Conservation (phyloP, 2,797 vertebrate species). For the Zenarchopterus dispar region DNA sequence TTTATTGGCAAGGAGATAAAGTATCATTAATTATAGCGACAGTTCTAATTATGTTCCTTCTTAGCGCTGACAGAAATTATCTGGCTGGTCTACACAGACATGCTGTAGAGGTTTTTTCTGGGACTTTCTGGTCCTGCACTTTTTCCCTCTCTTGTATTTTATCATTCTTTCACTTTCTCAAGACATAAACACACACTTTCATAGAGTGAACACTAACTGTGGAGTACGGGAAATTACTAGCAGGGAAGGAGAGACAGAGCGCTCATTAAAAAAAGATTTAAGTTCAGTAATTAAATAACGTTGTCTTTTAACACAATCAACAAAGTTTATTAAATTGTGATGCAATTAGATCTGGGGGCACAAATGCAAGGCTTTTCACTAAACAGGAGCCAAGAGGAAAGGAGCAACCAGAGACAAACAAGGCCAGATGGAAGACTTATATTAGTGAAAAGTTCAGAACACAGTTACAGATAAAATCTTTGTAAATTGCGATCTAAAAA, state of each 20-base stretch:
- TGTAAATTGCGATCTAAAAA: too few relatives aligned
- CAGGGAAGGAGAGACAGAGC: slow-evolving; percentile 8
- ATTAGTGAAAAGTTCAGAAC: too few relatives aligned
- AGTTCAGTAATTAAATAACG: slow-evolving; percentile 38
- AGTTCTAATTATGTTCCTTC: slow-evolving; percentile 66
- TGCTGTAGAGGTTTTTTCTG: slow-evolving; percentile 10
- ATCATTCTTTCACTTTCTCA: not conserved
- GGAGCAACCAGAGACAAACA: slow-evolving; percentile 22
- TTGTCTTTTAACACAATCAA: slow-evolving; percentile 40
- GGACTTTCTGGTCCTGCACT: slow-evolving; percentile 6
- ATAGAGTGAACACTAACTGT: not conserved
- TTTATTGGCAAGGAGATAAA: slow-evolving; percentile 55
- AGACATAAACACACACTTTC: not conserved
- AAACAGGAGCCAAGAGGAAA: slow-evolving; percentile 18
- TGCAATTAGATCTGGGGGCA: slow-evolving; percentile 37
- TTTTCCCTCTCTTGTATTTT: not conserved
- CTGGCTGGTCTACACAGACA: slow-evolving; percentile 32
- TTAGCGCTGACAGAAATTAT: slow-evolving; percentile 55
- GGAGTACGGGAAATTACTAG: slow-evolving; percentile 7
- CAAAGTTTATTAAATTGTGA: slow-evolving; percentile 50
- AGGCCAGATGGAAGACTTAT: not conserved
- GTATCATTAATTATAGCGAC: slow-evolving; percentile 76
- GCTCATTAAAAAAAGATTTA: slow-evolving; percentile 34
- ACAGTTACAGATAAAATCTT: too few relatives aligned
- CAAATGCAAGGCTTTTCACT: slow-evolving; percentile 40